A percentile compares a stretch with the other conserved stretches of the same genome.
Evolutionary conservation across 1,140 invertebrate genomes (phyloP).

Genomic region (Euura saliciscinereae): DNA sequence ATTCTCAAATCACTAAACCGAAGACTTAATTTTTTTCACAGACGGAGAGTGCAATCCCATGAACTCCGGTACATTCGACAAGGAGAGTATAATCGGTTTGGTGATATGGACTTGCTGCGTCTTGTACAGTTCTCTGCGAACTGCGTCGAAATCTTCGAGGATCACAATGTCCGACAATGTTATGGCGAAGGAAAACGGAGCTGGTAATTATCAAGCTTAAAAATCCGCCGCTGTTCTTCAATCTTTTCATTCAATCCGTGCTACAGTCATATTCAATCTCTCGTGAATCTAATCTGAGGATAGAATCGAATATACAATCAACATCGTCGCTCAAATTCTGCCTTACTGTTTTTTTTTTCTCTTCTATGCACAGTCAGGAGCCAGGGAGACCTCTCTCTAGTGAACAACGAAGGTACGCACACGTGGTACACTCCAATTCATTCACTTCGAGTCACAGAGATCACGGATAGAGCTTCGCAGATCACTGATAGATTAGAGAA

Average conservation of each 20-base stretch:
- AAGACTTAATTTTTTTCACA: slow-evolving; percentile 22
- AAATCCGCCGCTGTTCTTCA: not conserved
- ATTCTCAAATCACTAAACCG: no score
- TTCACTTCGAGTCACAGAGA: no score
- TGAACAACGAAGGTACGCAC: slow-evolving; percentile 59
- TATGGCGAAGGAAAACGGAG: slow-evolving; percentile 72
- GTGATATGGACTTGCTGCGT: slow-evolving; percentile 95
- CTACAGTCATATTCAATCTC: not conserved
- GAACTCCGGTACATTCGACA: slow-evolving; percentile 69
- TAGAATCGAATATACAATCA: not conserved
- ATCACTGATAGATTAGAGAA: no score
- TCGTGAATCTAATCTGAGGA: not conserved
- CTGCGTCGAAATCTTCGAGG: slow-evolving; percentile 79
- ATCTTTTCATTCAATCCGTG: not conserved
- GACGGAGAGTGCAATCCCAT: slow-evolving; percentile 37
- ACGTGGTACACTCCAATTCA: slow-evolving; percentile 31
- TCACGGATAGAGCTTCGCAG: no score
- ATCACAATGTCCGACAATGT: slow-evolving; percentile 80
- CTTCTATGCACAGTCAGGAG: slow-evolving; percentile 53
- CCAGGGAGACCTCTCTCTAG: slow-evolving; percentile 52
- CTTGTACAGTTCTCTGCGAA: slow-evolving; percentile 90
- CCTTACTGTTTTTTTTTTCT: slow-evolving; percentile 22
- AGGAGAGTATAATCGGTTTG: slow-evolving; percentile 88
- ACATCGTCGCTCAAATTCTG: not conserved
- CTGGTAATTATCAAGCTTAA: slow-evolving; percentile 61